These are phyloP conservation scores for Drosophila leonis DNA, from an alignment of 2,888 invertebrate species.

Conservation along the genomic window DNA sequence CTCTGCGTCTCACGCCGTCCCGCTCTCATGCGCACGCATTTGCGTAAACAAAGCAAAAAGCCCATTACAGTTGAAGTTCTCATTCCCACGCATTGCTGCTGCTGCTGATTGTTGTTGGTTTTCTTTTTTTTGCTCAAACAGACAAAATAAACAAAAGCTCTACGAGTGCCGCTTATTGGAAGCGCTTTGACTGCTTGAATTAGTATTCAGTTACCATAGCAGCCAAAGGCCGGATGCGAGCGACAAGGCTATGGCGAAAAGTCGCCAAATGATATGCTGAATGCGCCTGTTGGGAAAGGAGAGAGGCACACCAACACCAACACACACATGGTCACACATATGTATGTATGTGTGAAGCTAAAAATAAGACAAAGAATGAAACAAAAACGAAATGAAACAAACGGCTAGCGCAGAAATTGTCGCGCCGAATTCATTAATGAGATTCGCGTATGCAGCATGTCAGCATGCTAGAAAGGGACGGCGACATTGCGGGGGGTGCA, in stretches of 20 bases:
- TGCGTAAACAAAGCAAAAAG: slow-evolving; percentile 30
- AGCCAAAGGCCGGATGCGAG: slow-evolving; percentile 67
- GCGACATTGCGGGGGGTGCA: not conserved
- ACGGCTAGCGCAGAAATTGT: slow-evolving; percentile 52
- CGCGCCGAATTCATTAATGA: slow-evolving; percentile 77
- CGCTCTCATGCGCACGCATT: slow-evolving; percentile 21
- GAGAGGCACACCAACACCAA: slow-evolving; percentile 7
- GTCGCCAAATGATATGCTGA: slow-evolving; percentile 18
- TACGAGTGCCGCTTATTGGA: slow-evolving; percentile 68
- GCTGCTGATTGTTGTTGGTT: slow-evolving; percentile 20
- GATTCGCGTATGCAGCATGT: slow-evolving; percentile 75
- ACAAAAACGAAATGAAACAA: slow-evolving; percentile 22
- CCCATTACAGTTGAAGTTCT: slow-evolving; percentile 57
- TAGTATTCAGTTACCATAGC: slow-evolving; percentile 77
- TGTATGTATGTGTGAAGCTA: slow-evolving; percentile 44
- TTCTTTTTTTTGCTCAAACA: slow-evolving; percentile 29
- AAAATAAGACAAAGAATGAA: slow-evolving; percentile 52
- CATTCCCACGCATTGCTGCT: slow-evolving; percentile 72
- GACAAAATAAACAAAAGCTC: slow-evolving; percentile 72
- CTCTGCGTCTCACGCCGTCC: not conserved
- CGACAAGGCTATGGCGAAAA: slow-evolving; percentile 45
- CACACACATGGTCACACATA: not conserved
- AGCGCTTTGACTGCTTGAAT: slow-evolving; percentile 56
- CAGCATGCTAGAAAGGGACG: slow-evolving; percentile 22
- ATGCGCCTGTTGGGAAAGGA: slow-evolving; percentile 35